Conservation (phyloP, 2,797 vertebrate species). For the Setipinna tenuifilis region DNA sequence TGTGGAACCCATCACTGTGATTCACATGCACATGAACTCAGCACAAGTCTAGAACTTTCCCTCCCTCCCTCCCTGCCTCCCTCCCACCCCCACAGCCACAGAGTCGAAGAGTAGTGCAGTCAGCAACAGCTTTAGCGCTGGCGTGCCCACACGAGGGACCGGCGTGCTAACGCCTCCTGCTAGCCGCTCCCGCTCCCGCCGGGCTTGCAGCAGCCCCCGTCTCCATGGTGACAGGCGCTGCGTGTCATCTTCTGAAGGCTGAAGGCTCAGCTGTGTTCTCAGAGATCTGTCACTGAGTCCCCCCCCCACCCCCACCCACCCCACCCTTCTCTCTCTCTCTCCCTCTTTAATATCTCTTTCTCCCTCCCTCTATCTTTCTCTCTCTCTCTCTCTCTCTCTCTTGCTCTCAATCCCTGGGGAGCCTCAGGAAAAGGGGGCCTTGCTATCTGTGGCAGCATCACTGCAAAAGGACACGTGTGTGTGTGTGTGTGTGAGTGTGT, state of each 20-base stretch:
- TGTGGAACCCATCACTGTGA: neutral
- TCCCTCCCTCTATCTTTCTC: neutral
- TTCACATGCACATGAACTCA: neutral
- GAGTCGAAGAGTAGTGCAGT: neutral
- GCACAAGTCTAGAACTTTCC: neutral
- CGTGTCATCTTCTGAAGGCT: constrained; percentile 10
- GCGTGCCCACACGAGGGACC: neutral
- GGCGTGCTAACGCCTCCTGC: neutral
- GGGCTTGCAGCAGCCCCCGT: neutral
- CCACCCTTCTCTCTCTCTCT: constrained; percentile 33
- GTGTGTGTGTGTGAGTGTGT: neutral
- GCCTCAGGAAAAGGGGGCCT: constrained; percentile 3
- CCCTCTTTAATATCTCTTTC: neutral
- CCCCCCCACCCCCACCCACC: constrained; percentile 51
- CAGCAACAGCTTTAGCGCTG: neutral
- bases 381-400: neutral
- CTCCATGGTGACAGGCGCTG: constrained; percentile 3
- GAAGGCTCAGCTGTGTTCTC: neutral
- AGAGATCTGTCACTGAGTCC: constrained; percentile 23
- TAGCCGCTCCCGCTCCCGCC: neutral
- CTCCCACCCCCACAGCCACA: neutral
- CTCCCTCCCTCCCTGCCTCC: neutral
- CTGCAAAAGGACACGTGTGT: neutral
- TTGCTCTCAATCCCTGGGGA: neutral
- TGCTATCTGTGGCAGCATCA: neutral